A percentile compares a stretch with the other conserved stretches of the same genome.
Conservation (phyloP, 2,888 invertebrate species). For the Formica aserva region DNA sequence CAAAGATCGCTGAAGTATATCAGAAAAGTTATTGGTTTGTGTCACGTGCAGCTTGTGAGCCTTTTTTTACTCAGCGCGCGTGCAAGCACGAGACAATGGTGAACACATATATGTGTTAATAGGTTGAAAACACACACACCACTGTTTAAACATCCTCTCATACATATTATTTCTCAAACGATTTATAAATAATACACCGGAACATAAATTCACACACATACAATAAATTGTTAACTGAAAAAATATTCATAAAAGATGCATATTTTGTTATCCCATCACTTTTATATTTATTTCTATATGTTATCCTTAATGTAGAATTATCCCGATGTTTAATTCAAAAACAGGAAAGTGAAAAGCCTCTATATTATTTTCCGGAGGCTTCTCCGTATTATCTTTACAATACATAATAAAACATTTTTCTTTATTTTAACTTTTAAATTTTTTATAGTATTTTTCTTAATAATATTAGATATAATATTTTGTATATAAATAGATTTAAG, state of each 20-base stretch:
- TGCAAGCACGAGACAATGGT: slow-evolving; percentile 19
- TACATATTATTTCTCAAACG: background rate
- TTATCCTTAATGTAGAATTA: background rate
- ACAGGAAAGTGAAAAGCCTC: background rate
- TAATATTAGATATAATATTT: background rate
- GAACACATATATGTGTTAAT: slow-evolving; percentile 42
- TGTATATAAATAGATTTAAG: background rate
- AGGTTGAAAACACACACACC: slow-evolving; percentile 47
- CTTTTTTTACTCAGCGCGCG: background rate
- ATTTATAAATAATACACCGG: background rate
- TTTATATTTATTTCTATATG: background rate
- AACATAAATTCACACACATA: background rate
- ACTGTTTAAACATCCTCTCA: background rate
- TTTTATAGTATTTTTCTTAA: background rate
- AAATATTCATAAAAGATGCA: background rate
- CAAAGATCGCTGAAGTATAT: slow-evolving; percentile 8
- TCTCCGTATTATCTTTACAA: too few relatives aligned
- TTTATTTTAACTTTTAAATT: background rate
- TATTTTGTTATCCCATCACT: background rate
- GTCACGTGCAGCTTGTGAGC: slow-evolving; percentile 57
- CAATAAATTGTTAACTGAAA: background rate
- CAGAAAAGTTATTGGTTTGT: background rate
- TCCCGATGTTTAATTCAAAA: background rate
- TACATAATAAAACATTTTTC: background rate
- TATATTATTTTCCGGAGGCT: background rate